Conservation (phyloP, 35 echinoderm and acorn worm genomes). For the Hemicentrotus pulcherrimus region DNA sequence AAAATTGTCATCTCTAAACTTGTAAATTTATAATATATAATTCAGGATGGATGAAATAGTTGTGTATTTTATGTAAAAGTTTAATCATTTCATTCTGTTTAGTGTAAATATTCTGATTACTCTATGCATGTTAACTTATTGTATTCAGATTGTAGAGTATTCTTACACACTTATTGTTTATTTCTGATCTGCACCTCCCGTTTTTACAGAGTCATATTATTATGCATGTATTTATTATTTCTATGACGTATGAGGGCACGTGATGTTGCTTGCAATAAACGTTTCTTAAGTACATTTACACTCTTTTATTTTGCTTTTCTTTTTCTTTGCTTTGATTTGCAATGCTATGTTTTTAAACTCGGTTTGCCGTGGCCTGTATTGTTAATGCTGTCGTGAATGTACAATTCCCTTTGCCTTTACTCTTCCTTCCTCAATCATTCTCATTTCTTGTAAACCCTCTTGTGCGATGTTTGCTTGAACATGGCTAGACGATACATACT, state of each 20-base stretch:
- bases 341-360: neutral
- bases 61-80: neutral
- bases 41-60: no score
- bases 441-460: neutral
- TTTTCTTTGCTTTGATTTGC: neutral
- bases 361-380: neutral
- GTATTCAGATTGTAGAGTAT: neutral
- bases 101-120: neutral
- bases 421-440: neutral
- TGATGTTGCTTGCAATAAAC: conserved; percentile 36
- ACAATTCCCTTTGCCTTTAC: neutral
- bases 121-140: neutral
- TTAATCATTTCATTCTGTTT: neutral
- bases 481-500: no score
- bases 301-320: neutral
- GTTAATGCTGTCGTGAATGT: neutral
- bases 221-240: conserved; percentile 9
- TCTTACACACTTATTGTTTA: neutral
- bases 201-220: neutral
- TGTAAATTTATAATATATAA: no score
- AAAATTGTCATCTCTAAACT: no score
- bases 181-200: neutral
- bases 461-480: neutral
- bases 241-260: neutral
- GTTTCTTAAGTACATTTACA: neutral